Percentiles rank a stretch among this genome's conserved stretches.
Evolutionary conservation across 1,140 invertebrate genomes (phyloP).

Genomic region (Drosophila tristis): DNA sequence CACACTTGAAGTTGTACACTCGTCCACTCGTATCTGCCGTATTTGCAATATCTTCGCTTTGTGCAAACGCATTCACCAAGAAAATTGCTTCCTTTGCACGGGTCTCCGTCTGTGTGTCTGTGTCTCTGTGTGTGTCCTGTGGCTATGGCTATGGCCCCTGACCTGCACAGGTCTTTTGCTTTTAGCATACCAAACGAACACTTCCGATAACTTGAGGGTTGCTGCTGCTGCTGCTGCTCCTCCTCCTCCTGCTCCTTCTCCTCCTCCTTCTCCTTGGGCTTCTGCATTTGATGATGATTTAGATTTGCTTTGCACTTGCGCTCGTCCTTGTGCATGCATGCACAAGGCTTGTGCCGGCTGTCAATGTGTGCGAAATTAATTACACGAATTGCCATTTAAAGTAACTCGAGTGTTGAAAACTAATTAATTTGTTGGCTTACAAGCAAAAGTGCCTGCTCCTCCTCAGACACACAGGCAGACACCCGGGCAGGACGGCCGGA

Average conservation of each 20-base stretch:
- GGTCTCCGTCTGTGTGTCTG: slow-evolving; percentile 7
- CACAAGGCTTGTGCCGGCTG: slow-evolving; percentile 2
- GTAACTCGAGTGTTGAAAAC: slow-evolving; percentile 55
- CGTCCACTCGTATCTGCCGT: slow-evolving; percentile 8
- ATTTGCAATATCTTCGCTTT: slow-evolving; percentile 44
- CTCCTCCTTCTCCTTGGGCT: too few species aligned
- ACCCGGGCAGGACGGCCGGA: not conserved
- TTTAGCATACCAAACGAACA: slow-evolving; percentile 14
- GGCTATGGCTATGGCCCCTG: slow-evolving; percentile 31
- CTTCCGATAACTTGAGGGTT: slow-evolving; percentile 6
- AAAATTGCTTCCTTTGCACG: slow-evolving; percentile 65
- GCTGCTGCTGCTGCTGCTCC: too few species aligned
- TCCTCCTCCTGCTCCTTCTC: too few species aligned
- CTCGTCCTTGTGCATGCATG: slow-evolving; percentile 4
- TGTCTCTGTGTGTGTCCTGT: slow-evolving; percentile 3
- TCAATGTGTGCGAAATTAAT: slow-evolving; percentile 47
- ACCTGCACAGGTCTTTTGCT: slow-evolving; percentile 15
- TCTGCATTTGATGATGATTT: slow-evolving; percentile 22
- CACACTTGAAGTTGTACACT: slow-evolving; percentile 5
- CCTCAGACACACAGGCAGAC: too few species aligned
- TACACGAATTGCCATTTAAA: slow-evolving; percentile 53
- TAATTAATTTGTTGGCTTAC: slow-evolving; percentile 53
- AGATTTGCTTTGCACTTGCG: slow-evolving; percentile 50
- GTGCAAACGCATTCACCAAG: slow-evolving; percentile 57
- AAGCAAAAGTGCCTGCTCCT: slow-evolving; percentile 6